Conservation (phyloP, 35 echinoderm and acorn worm genomes). For the Strongylocentrotus purpuratus region DNA sequence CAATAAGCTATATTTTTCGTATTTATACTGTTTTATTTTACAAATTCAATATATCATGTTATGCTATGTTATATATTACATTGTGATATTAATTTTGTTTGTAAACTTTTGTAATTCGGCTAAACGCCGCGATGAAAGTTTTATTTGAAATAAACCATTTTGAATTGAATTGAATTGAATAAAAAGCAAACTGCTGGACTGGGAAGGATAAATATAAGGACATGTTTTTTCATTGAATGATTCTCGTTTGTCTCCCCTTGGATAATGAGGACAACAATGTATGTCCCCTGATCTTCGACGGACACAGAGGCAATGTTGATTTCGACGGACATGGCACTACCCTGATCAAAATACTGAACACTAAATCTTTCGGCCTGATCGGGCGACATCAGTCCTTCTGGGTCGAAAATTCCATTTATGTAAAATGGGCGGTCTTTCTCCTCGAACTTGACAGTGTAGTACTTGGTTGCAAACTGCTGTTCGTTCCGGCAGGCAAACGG, state of each 20-base stretch:
- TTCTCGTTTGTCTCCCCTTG: neutral
- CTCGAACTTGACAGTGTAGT: neutral
- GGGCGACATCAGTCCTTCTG: neutral
- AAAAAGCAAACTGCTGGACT: neutral
- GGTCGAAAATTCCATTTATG: neutral
- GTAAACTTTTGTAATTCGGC: no score
- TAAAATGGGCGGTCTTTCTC: neutral
- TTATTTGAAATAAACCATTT: no score
- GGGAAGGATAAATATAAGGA: neutral
- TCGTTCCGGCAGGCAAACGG: neutral
- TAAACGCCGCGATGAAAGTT: no score
- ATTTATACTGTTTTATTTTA: no score
- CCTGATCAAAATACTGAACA: neutral
- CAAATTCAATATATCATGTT: no score
- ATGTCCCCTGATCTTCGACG: neutral
- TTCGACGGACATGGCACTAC: neutral
- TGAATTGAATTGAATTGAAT: no score
- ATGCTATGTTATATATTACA: no score
- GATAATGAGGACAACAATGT: neutral
- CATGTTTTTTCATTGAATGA: neutral
- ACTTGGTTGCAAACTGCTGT: neutral
- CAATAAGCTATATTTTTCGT: no score
- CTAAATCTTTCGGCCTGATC: neutral
- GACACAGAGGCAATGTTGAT: neutral
- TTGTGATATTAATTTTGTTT: no score